Evolutionary conservation across 2,888 invertebrate species (phyloP), one percentile per base, ranked within the genome.

Genomic region (Priocnemis perturbator): DNA sequence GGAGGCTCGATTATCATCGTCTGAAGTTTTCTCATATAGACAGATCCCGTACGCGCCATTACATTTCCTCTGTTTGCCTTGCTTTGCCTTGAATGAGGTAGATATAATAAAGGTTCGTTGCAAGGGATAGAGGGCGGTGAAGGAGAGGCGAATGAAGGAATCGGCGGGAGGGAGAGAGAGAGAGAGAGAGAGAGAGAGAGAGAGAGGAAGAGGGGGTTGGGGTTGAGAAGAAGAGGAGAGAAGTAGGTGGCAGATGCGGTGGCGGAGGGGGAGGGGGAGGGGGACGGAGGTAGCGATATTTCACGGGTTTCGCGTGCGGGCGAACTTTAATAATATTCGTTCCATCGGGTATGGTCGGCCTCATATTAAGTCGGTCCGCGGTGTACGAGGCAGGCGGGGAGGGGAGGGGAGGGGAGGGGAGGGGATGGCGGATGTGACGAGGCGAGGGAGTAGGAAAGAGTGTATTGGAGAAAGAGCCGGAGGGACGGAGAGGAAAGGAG

Each of bases 251-350:
- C 48, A 47, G 57, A 23, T 19, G 20, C 21, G 53, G 53, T 15
- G 53, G 59, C n/a, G 57, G 15, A 37, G 52, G 37, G 19, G 62
- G 52, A 30, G 52, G 19, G 30, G 47, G 52, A 21, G 17, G 64
- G 62, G 63, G 26, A 26, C 37, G 72, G 67, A 71, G 66, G 74
- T 73, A 81, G 81, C 86, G 85, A 88, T 88, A 88, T 88, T 88
- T 88, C 88, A 88, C 86, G 81, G 85, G 86, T 86, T 86, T 87
- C 85, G 88, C 85, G 86, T 84, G 86, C 85, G 79, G 81, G 85
- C 85, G 81, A 88, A 88, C 88, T 88, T 88, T 88, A 88, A 88
- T 88, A 88, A 88, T 88, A 88, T 88, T 88, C 88, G 86, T 88
- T 88, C 86, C 88, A 87, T 88, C 88, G 87, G 88, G 87, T 86